Evolutionary conservation across 1,140 invertebrate species (phyloP).

Genomic region (Drosophila pseudoananassae): DNA sequence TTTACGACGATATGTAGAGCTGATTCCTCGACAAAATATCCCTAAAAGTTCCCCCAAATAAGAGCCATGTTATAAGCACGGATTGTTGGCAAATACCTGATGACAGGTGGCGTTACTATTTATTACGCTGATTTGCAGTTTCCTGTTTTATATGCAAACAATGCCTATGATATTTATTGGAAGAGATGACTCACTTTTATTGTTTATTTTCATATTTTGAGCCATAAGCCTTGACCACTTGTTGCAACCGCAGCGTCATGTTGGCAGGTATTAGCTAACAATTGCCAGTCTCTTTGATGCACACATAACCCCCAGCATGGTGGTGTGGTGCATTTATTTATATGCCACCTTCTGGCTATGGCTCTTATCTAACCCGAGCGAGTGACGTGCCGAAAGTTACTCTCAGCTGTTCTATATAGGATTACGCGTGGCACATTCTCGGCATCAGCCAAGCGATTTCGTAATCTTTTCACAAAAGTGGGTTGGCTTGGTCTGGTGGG

Average conservation of each 20-base stretch:
- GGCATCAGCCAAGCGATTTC: constrained; percentile 45
- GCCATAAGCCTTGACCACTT: constrained; percentile 60
- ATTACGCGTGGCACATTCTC: constrained; percentile 59
- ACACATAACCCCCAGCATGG: constrained; percentile 25
- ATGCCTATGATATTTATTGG: background rate
- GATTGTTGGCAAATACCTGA: no score
- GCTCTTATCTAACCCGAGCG: constrained; percentile 15
- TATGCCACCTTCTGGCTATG: constrained; percentile 8
- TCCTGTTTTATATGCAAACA: constrained; percentile 39
- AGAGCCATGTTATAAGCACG: no score
- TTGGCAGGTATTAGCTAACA: constrained; percentile 66
- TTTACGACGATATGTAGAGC: constrained; percentile 10
- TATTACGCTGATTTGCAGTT: constrained; percentile 23
- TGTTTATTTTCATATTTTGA: background rate
- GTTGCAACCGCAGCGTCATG: constrained; percentile 58
- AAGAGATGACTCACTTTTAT: constrained; percentile 12
- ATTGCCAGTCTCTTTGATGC: constrained; percentile 36
- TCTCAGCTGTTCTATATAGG: constrained; percentile 59
- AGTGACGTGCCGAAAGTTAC: constrained; percentile 9
- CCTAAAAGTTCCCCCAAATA: background rate
- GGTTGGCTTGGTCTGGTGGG: constrained; percentile 11
- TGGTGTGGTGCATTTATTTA: constrained; percentile 36
- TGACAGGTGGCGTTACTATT: constrained; percentile 14
- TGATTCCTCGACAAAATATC: background rate
- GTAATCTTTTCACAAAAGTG: constrained; percentile 55